Base-by-base conservation (phyloP, 1,140 invertebrate genomes). In the Drosophila albomicans region DNA sequence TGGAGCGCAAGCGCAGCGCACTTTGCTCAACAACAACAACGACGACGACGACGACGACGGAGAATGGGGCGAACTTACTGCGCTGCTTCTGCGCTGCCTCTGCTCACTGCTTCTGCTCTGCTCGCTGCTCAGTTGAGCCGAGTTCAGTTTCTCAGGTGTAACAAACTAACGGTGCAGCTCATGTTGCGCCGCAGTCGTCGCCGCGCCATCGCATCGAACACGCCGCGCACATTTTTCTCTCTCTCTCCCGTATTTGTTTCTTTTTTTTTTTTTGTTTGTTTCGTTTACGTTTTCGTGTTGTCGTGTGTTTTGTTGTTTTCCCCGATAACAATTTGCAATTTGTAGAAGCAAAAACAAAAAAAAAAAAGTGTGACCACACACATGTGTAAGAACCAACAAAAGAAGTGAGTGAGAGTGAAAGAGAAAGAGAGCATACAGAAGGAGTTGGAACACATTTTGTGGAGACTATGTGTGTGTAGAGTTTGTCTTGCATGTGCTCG, bases 111-210 rank as follows among this genome's bases (percentile, higher is more conserved):
- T 1, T 15, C 32, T 32, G n/a, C n/a, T n/a, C n/a, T n/a, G n/a
- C n/a, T n/a, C n/a, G n/a, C n/a, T n/a, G 28, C 28, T 30, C 49
- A 13, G 25, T 13, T 52, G 8, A n/a, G 48, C 3, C 25, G 0
- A 25, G 48, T 71, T 46, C 45, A 82, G 71, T 10, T 67, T 88
- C 20, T 25, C 85, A 89, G 84, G 84, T 88, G 84, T 89, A 88
- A 88, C 84, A 89, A 88, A 85, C 84, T 88, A 88, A 88, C 84
- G 84, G 84, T 88, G 84, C 81, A 88, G 81, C 78, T 80, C 62
- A 70, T 58, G 70, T 63, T 48, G 67, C 68, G 74, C 79, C 81
- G 77, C 84, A 87, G 84, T 87, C 84, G 84, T 87, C 72, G 72
- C 52, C 82, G 82, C 84, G 84, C 77, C 85, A 74, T 84, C 84